Base-by-base conservation (phyloP, 2,797 vertebrate genomes). In the Pipistrellus nathusii region DNA sequence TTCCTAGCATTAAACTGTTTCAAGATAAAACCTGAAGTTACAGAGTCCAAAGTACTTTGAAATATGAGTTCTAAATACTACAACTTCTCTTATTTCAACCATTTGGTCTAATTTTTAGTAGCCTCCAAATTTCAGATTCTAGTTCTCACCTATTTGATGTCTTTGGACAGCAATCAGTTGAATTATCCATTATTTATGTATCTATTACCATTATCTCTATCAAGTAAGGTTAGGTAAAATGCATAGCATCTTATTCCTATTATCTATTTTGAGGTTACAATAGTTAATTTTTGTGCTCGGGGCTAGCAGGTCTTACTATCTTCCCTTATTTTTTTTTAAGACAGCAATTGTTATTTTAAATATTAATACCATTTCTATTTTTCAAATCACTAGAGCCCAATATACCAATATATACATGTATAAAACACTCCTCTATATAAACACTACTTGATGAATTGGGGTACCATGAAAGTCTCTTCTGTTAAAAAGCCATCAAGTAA, bases 261-360 rank as follows among this genome's bases (percentile, higher is more conserved):
- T 71, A 27, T 87, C 68, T 46, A 89, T 66, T 83, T n/a, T 92
- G 25, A 62, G 48, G 11, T 86, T 72, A 89, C 25, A 69, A 69
- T 0, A 68, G 8, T 27, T 82, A 53, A 66, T 48, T 81, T 92
- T 46, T 77, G 30, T 73, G 38, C 32, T 59, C 62, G 90, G 35
- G 8, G 41, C 9, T 66, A 89, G 62, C 30, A 81, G 25, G 25
- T 32, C 62, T 90, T 72, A 84, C 66, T 76, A 48, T 46, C 59
- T 30, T 81, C 38, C 12, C 9, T 48, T 57, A 90, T 20, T 44
- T 41, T 44, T 41, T 91, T 80, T 62, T 32, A 89, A 66, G 30
- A 71, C 25, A 4, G 76, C 21, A 84, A 66, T 18, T 35, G 21
- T 86, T 90, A 69, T 38, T 90, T 71, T 44, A 93, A 94, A 68